A percentile compares a stretch with the other conserved stretches of the same genome.
Evolutionary conservation across 1,140 invertebrate species (phyloP).

Genomic region (Formica exsecta): DNA sequence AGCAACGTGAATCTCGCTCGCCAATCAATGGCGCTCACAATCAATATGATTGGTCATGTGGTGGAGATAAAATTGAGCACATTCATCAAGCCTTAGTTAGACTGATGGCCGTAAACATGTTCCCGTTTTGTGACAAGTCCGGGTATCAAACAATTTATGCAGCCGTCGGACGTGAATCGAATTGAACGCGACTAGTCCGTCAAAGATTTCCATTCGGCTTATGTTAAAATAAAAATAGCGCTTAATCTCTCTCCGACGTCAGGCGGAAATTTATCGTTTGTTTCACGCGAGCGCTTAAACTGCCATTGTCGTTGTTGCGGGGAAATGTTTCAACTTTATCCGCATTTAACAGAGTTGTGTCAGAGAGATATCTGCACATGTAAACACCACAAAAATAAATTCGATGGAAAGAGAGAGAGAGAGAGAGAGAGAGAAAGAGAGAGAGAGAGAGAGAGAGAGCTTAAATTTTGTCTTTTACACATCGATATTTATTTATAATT

Average conservation of each 20-base stretch:
- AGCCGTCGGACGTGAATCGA: slow-evolving; percentile 46
- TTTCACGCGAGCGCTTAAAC: slow-evolving; percentile 20
- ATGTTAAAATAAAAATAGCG: slow-evolving; percentile 55
- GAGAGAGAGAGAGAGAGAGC: not conserved
- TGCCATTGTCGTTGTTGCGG: slow-evolving; percentile 47
- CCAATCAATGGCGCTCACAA: slow-evolving; percentile 62
- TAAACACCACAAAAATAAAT: slow-evolving; percentile 5
- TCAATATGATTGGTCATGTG: slow-evolving; percentile 62
- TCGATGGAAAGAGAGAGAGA: no score
- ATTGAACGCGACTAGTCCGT: slow-evolving; percentile 33
- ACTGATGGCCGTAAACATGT: slow-evolving; percentile 64
- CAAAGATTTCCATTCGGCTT: slow-evolving; percentile 59
- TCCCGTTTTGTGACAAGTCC: slow-evolving; percentile 63
- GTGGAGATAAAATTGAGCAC: slow-evolving; percentile 62
- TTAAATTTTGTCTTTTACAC: slow-evolving; percentile 15
- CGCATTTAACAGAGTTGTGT: slow-evolving; percentile 16
- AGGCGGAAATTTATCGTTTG: slow-evolving; percentile 54
- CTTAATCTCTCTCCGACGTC: slow-evolving; percentile 38
- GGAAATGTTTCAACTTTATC: slow-evolving; percentile 13
- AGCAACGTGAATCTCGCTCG: slow-evolving; percentile 55
- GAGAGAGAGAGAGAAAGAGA: not conserved
- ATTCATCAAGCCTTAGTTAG: slow-evolving; percentile 62
- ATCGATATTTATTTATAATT: slow-evolving; percentile 19
- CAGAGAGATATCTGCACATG: not conserved
- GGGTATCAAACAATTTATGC: slow-evolving; percentile 60